Evolutionary conservation across 2,888 invertebrate species (phyloP).

Genomic region (Melanostoma scalare): DNA sequence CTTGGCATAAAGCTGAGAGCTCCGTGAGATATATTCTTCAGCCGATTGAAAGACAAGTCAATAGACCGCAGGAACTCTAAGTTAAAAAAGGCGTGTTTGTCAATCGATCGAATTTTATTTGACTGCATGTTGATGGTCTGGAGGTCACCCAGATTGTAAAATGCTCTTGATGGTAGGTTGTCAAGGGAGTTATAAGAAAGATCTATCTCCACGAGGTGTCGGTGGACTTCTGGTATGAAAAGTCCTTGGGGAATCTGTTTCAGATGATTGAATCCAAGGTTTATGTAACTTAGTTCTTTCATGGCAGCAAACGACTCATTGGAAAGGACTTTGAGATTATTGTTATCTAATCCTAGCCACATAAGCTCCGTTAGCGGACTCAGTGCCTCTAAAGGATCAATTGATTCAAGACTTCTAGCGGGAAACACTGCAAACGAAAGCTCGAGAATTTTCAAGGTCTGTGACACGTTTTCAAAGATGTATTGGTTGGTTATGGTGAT

Average conservation of each 20-base stretch:
- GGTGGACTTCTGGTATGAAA: slow-evolving; percentile 87
- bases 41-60: slow-evolving; percentile 91
- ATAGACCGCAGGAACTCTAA: slow-evolving; percentile 91
- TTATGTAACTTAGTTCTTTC: slow-evolving; percentile 89
- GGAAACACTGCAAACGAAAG: slow-evolving; percentile 92
- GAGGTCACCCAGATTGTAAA: slow-evolving; percentile 88
- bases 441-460: slow-evolving; percentile 91
- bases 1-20: slow-evolving; percentile 90
- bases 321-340: slow-evolving; percentile 89
- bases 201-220: slow-evolving; percentile 89
- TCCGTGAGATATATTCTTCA: slow-evolving; percentile 87
- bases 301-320: slow-evolving; percentile 88
- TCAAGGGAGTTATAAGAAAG: slow-evolving; percentile 91
- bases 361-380: slow-evolving; percentile 88
- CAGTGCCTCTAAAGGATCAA: slow-evolving; percentile 90
- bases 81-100: slow-evolving; percentile 88
- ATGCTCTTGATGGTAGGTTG: slow-evolving; percentile 87
- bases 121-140: slow-evolving; percentile 90
- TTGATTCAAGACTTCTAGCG: slow-evolving; percentile 78
- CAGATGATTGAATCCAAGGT: slow-evolving; percentile 93
- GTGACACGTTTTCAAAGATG: slow-evolving; percentile 90
- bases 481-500: slow-evolving; percentile 91
- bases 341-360: slow-evolving; percentile 94
- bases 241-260: slow-evolving; percentile 87
- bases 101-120: slow-evolving; percentile 88